Percentiles rank a stretch among this genome's conserved stretches.
Evolutionary conservation across 2,888 invertebrate species (phyloP).

Genomic region (Lypha dubia): DNA sequence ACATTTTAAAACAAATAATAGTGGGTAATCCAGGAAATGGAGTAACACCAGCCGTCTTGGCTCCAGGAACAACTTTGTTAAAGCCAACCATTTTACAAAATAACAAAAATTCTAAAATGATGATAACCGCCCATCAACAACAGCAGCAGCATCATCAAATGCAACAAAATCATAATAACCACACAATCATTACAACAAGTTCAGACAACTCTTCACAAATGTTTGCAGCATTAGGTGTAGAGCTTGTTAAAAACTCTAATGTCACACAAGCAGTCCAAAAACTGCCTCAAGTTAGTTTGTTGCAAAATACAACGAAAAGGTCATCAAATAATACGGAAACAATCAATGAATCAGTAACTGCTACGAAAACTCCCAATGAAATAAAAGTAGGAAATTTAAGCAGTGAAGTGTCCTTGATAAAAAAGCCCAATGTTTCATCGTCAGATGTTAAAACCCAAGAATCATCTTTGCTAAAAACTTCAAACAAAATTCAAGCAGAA

Average conservation of each 20-base stretch:
- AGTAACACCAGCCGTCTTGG: constrained; percentile 18
- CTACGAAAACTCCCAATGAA: constrained; percentile 46
- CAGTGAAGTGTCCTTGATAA: constrained; percentile 64
- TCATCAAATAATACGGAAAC: constrained; percentile 14
- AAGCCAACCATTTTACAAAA: constrained; percentile 54
- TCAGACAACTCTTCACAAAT: constrained; percentile 52
- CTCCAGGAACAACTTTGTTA: constrained; percentile 56
- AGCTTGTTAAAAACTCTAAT: constrained; percentile 38
- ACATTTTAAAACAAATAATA: constrained; percentile 72
- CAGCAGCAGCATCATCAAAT: constrained; percentile 47
- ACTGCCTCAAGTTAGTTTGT: constrained; percentile 61
- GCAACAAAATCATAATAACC: constrained; percentile 41
- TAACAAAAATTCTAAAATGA: constrained; percentile 46
- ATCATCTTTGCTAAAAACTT: constrained; percentile 35
- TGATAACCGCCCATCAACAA: constrained; percentile 32
- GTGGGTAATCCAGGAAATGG: constrained; percentile 55
- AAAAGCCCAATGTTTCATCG: constrained; percentile 40
- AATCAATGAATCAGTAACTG: constrained; percentile 30
- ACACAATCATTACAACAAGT: constrained; percentile 39
- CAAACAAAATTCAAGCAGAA: constrained; percentile 29
- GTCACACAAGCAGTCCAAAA: constrained; percentile 49
- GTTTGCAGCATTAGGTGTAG: constrained; percentile 55
- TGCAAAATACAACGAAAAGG: constrained; percentile 54
- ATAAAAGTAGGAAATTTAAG: constrained; percentile 60
- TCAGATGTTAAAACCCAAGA: constrained; percentile 40